Conservation (phyloP, 2,888 invertebrate genomes). For the Hololepta plana region DNA sequence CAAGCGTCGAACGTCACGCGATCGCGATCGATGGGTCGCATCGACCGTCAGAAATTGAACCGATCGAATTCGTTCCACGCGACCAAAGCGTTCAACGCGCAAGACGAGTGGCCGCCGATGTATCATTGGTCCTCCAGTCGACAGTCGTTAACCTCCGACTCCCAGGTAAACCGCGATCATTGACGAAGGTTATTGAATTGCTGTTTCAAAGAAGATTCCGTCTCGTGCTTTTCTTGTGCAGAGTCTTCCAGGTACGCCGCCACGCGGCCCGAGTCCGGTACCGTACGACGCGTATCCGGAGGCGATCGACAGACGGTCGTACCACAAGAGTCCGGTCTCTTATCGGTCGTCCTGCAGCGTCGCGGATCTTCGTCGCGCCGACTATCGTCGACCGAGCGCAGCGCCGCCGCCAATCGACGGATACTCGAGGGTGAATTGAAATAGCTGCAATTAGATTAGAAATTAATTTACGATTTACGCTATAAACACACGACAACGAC, state of each 20-base stretch:
- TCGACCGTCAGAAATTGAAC: too few relatives aligned
- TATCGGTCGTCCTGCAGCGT: constrained; percentile 24
- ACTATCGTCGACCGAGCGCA: constrained; percentile 19
- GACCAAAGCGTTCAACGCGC: constrained; percentile 8
- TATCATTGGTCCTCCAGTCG: too few relatives aligned
- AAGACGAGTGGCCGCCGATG: too few relatives aligned
- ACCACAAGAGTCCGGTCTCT: too few relatives aligned
- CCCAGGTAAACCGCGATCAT: too few relatives aligned
- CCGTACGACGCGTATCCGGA: too few relatives aligned
- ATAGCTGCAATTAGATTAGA: constrained; percentile 6
- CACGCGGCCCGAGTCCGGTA: constrained; percentile 31
- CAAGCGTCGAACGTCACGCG: too few relatives aligned
- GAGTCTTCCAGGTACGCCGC: constrained; percentile 34
- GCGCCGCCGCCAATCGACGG: constrained; percentile 17
- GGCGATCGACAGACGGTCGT: too few relatives aligned
- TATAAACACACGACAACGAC: not conserved
- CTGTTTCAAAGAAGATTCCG: too few relatives aligned
- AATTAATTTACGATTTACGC: constrained; percentile 1
- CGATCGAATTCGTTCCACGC: constrained; percentile 23
- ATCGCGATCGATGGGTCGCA: too few relatives aligned
- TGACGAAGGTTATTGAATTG: too few relatives aligned
- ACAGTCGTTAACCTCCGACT: too few relatives aligned
- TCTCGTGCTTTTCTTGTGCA: constrained; percentile 19
- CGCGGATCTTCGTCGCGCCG: constrained; percentile 28
- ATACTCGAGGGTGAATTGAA: constrained; percentile 20